phyloP scores from a whole-genome alignment of 1,140 invertebrate species.

The Micrasema minimum region DNA sequence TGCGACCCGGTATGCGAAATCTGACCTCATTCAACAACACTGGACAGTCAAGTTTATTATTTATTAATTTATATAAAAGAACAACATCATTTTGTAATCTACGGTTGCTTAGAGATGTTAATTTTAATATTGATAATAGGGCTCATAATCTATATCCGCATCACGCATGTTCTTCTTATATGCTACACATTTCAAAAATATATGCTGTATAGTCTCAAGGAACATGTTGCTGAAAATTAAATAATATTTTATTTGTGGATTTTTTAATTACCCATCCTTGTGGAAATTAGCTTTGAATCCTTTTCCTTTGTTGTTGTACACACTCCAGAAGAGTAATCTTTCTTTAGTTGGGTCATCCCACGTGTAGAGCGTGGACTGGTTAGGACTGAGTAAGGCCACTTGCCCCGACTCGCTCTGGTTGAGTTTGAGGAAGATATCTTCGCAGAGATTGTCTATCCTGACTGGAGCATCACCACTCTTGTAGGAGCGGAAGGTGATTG shows the following conservation, averaged over 20 bases:
- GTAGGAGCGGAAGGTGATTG: conserved; percentile 78
- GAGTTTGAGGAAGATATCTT: conserved; percentile 84
- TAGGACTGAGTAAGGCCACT: conserved; percentile 80
- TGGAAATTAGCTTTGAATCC: conserved; percentile 77
- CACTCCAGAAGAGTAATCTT: conserved; percentile 81
- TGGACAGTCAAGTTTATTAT: no score
- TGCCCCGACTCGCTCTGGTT: conserved; percentile 78
- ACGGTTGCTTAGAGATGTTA: no score
- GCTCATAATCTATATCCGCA: no score
- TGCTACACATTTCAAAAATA: background rate
- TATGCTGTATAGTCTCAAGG: no score
- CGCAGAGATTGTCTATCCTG: conserved; percentile 83
- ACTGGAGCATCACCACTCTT: conserved; percentile 79
- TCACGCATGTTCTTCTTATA: background rate
- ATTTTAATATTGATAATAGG: no score
- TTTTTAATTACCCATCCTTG: conserved; percentile 70
- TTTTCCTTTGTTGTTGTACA: conserved; percentile 82
- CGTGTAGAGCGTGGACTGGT: conserved; percentile 83
- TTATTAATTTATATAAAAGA: no score
- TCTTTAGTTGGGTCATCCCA: conserved; percentile 86
- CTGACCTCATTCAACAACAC: no score
- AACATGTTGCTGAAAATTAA: background rate
- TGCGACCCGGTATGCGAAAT: no score
- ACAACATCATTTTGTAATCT: no score
- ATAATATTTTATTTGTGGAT: background rate